A percentile compares a stretch with the other conserved stretches of the same genome.
These are phyloP conservation scores for Enteromius treurensis DNA, from an alignment of 2,797 vertebrate genomes.

Conservation along the genomic window DNA sequence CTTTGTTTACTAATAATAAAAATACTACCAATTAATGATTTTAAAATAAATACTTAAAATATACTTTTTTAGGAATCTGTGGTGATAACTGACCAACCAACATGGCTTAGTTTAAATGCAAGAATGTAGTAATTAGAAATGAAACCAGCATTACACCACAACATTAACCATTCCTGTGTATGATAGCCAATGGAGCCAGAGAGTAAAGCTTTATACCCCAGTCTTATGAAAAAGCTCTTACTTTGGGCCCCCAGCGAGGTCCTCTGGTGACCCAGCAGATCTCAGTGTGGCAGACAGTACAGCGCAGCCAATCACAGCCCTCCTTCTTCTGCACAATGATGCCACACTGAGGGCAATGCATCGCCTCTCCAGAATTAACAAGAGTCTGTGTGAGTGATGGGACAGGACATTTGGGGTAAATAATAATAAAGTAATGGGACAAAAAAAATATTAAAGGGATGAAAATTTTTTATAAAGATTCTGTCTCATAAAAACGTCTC, in stretches of 20 bases:
- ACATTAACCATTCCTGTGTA: neutral
- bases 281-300: slow-evolving; percentile 85
- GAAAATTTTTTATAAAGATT: neutral
- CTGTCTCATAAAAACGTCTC: neutral
- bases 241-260: slow-evolving; percentile 80
- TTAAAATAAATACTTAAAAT: no score
- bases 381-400: slow-evolving; percentile 71
- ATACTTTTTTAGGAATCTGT: neutral
- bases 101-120: neutral
- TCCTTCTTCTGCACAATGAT: slow-evolving; percentile 86
- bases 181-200: neutral
- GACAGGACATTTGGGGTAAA: neutral
- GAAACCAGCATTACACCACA: neutral
- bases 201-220: slow-evolving; percentile 12
- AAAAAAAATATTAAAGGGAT: neutral
- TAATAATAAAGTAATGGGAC: neutral
- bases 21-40: neutral
- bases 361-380: slow-evolving; percentile 82
- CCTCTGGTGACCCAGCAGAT: slow-evolving; percentile 87
- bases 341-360: slow-evolving; percentile 84
- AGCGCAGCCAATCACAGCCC: slow-evolving; percentile 85
- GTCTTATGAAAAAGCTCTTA: slow-evolving; percentile 58
- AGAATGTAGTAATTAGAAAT: neutral
- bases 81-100: neutral
- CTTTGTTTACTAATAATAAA: neutral